Conservation (phyloP, 2,113 vertebrate species). For the Lophura nycthemera region DNA sequence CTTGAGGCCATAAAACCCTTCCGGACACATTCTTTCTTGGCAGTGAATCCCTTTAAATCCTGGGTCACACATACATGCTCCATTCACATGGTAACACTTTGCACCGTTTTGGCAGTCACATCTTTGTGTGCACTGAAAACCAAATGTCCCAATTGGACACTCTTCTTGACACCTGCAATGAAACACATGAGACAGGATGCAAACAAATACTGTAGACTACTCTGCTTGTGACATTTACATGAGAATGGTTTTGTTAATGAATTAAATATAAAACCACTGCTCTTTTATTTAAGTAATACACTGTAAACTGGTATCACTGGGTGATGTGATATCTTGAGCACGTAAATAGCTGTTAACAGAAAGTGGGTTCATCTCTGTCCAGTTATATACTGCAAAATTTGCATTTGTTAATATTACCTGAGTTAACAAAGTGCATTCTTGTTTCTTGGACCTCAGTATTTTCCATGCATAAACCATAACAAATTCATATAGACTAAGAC, state of each 20-base stretch:
- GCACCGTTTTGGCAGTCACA: conserved; percentile 95
- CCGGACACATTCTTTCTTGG: conserved; percentile 93
- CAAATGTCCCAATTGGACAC: conserved; percentile 92
- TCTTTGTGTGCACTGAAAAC: conserved; percentile 88
- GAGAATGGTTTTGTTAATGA: neutral
- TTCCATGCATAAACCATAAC: neutral
- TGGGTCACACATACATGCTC: conserved; percentile 90
- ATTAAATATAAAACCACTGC: neutral
- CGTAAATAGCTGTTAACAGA: neutral
- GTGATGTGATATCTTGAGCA: neutral
- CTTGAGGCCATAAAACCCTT: conserved; percentile 90
- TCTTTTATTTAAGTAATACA: neutral
- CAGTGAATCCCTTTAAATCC: conserved; percentile 94
- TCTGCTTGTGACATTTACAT: neutral
- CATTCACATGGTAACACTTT: conserved; percentile 92
- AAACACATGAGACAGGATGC: neutral
- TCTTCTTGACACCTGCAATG: conserved; percentile 93
- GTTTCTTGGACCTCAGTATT: neutral
- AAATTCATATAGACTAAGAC: neutral
- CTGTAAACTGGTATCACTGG: neutral
- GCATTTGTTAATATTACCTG: neutral
- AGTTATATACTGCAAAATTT: conserved; percentile 2
- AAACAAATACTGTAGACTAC: neutral
- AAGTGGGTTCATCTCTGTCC: neutral
- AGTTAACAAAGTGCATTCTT: conserved; percentile 9